Base-by-base conservation (phyloP, 2,113 vertebrate genomes). In the Antigone vipio region DNA sequence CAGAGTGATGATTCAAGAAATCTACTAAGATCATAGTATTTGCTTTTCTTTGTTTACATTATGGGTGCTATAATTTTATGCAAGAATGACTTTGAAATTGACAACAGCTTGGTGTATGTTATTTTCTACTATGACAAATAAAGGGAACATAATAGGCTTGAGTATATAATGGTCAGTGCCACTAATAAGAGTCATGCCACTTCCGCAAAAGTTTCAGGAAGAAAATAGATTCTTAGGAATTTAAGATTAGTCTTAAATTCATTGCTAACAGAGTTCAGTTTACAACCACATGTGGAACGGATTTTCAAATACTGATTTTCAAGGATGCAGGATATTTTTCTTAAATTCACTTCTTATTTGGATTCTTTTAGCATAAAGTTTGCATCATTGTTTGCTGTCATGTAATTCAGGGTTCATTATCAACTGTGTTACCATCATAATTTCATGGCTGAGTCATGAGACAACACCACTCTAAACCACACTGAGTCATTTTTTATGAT, bases 391-490 rank as follows among this genome's bases (percentile, higher is more conserved):
- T 76, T 85, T 94, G 26, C 15, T 71, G 56, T 17, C 0, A 0
- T 89, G 24, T 79, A 21, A 64, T 75, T 93, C 69, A 85, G 50
- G 29, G 69, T 52, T 91, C 74, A 93, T 78, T 62, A 66, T 83
- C 56, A 85, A 30, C 29, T 12, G 12, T 89, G 32, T 74, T 96
- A 50, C 49, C 71, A 13, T 35, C 42, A 63, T 56, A 87, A 88
- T 96, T 88, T 85, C 86, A 72, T 68, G 85, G 9, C 82, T 91
- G 88, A 98, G 53, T 92, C 86, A 96, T 52, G 63, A 80, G 44
- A 62, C 50, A 91, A 90, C 92, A 95, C 58, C 40, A 40, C 50
- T 79, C 50, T 75, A 90, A 91, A 92, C 42, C 23, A 85, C 53
- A 88, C 22, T 85, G 76, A 96, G 58, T 92, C 71, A 78, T 64